Base-by-base conservation (phyloP, 2,113 vertebrate species). In the Oncorhynchus tshawytscha region DNA sequence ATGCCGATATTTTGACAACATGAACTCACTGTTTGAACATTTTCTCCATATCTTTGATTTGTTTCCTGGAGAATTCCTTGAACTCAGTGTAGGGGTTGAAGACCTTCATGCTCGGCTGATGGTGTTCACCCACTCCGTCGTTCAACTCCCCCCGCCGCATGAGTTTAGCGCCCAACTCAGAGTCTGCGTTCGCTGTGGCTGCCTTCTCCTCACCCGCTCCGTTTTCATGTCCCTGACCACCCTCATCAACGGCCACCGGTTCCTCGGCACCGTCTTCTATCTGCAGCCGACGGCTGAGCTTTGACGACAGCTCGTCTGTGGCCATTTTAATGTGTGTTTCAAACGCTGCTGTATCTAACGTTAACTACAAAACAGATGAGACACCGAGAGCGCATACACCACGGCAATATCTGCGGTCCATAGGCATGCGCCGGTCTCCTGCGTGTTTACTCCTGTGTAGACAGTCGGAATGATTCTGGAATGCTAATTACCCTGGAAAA, bases 11-110 rank as follows among this genome's bases (percentile, higher is more conserved):
- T 25, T 31, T 39, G 49, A 11, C 3, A 24, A n/a, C 13, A 13
- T 49, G 57, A 76, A 96, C 97, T 96, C 91, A 98, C 97, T 91
- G 91, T 79, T 95, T 95, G 92, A 98, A 98, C 91, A 97, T 95
- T 81, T 84, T 92, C 87, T 97, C 96, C 97, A 98, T 97, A 91
- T 97, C 97, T 86, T 96, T 97, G 91, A 98, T 97, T 91, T 98
- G 96, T 70, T 94, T 92, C 75, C 96, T 91, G 88, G 95, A 96
- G 92, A 98, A 98, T 93, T 98, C 97, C 77, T 96, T 97, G 92
- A 98, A 98, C 93, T 98, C 97, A 73, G 95, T 94, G 88, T 94
- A 94, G 12, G 97, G 95, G 91, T 96, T 98, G 92, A 96, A 96
- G 76, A 97, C 92, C 78, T 94, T 94, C 88, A 92, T 93, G 86